Conservation (phyloP, 2,888 invertebrate genomes). For the Leistus spinibarbis region DNA sequence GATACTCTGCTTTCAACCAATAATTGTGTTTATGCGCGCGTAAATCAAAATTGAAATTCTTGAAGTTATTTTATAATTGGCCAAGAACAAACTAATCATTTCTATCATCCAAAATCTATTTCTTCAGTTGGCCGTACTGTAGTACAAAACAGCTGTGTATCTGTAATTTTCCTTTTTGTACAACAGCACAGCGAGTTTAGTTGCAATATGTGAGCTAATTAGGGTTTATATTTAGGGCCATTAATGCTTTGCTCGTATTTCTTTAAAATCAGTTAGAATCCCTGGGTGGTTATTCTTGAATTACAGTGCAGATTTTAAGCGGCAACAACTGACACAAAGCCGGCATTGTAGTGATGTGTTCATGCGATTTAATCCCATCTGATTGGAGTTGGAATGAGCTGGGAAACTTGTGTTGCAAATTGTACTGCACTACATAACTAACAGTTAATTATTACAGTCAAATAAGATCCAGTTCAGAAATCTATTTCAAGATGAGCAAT, state of each 20-base stretch:
- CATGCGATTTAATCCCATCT: constrained; percentile 13
- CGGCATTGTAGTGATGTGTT: constrained; percentile 5
- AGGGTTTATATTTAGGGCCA: neutral
- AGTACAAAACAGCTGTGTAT: too few species aligned
- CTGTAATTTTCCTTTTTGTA: too few species aligned
- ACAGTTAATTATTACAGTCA: constrained; percentile 1
- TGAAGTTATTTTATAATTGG: neutral
- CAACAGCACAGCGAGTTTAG: too few species aligned
- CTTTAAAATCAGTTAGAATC: neutral
- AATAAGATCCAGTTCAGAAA: neutral
- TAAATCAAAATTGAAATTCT: neutral
- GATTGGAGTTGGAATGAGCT: constrained; percentile 12
- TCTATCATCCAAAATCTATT: too few species aligned
- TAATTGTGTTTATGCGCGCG: neutral
- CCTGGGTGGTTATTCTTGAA: neutral
- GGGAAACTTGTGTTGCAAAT: neutral
- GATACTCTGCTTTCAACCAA: neutral
- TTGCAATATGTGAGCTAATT: too few species aligned
- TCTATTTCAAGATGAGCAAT: neutral
- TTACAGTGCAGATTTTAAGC: neutral
- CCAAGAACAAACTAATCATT: too few species aligned
- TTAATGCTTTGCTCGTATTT: too few species aligned
- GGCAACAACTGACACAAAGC: neutral
- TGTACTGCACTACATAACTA: neutral
- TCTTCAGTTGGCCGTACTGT: too few species aligned